These are phyloP conservation scores for Mastomys natalensis DNA, from an alignment of 2,113 vertebrate species.

Conservation along the genomic window DNA sequence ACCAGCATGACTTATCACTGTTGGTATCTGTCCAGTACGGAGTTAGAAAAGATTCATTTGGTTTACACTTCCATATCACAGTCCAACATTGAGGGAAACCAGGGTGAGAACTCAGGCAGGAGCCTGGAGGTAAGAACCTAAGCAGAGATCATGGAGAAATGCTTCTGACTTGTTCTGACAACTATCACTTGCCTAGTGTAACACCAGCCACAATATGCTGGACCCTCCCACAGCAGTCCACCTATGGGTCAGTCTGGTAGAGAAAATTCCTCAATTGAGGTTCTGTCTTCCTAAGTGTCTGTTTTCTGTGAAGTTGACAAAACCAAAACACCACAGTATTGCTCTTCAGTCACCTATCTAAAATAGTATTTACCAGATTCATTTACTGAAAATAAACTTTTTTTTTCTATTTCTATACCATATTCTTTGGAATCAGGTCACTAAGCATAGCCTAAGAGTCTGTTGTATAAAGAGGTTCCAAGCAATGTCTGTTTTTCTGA, in stretches of 20 bases:
- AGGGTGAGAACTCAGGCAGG: background rate
- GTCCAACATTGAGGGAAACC: background rate
- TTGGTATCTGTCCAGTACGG: background rate
- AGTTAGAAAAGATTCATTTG: background rate
- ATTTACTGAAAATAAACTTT: background rate
- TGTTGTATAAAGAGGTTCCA: slow-evolving; percentile 43
- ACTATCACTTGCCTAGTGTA: background rate
- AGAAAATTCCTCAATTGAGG: background rate
- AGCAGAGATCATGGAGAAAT: background rate
- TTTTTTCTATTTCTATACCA: background rate
- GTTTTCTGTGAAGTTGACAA: background rate
- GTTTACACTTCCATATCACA: background rate
- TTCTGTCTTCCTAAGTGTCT: background rate
- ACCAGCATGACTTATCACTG: background rate
- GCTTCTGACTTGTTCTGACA: background rate
- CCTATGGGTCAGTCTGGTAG: background rate
- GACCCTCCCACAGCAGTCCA: background rate
- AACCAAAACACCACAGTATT: background rate
- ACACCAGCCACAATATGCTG: background rate
- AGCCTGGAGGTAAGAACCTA: background rate
- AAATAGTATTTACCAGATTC: background rate
- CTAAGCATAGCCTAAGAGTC: background rate
- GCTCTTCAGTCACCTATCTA: background rate
- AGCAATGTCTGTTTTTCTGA: slow-evolving; percentile 20
- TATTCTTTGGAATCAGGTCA: slow-evolving; percentile 37